Evolutionary conservation across 2,888 invertebrate genomes (phyloP), one percentile per base, ranked within the genome.

Genomic region (Mylabris sibirica): DNA sequence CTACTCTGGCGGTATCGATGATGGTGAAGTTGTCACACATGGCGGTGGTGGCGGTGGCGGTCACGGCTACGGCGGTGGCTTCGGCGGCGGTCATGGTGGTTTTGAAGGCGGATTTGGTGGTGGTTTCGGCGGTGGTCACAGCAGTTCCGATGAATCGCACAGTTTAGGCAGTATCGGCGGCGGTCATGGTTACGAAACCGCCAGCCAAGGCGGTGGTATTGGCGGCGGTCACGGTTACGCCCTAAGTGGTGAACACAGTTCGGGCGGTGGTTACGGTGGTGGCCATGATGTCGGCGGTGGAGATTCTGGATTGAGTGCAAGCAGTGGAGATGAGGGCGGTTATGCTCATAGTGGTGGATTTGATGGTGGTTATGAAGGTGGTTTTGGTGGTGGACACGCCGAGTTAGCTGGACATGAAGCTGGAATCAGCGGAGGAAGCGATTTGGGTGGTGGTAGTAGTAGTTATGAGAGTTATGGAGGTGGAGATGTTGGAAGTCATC

Each of bases 1-100:
- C 4, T 91, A 90, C 79, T 90, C 90, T 53, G 90, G 91, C 0
- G 89, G 90, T 66, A 90, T 90, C 1, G 91, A 89, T 73, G 83
- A 86, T 41, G 84, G 85, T 26, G 80, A 84, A 67, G 79, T 82
- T 26, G 79, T 83, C 20, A 76, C 77, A 34, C 88, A 88, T 68
- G 80, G 78, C 49, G 77, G 77, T 26, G 77, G 74, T 38, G 75
- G 76, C 24, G 77, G 77, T 74, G 79, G 73, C 67, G 76, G 74
- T 24, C 64, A 71, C 41, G 78, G 77, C 26, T 72, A 72, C 49
- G 77, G 77, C 49, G 76, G 77, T 26, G 77, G 74, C 41, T 75
- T 75, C 22, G 76, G 77, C 74, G 79, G 73, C 67, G 76, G 74
- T 8, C 79, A 72, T 66, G 68, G 74, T 75, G 74, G 69, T 65